Evolutionary conservation across 2,113 vertebrate genomes (phyloP), one percentile per base, ranked within the genome.

Genomic region (Polypterus senegalus): DNA sequence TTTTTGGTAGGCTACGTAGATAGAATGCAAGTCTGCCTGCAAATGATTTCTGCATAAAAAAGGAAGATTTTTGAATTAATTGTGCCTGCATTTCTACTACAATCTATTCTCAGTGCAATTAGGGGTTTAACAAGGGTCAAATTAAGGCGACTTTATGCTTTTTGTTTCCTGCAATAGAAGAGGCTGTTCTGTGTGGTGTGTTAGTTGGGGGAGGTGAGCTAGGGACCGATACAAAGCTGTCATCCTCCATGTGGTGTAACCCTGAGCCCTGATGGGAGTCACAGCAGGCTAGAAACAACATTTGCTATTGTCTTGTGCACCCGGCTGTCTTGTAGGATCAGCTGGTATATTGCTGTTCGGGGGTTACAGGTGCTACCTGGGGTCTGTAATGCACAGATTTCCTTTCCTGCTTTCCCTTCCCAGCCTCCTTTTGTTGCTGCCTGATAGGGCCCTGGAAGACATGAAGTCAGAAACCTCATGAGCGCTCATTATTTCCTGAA

Each of bases 101-200:
- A 67, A 77, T 81, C 74, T 69, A 63, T 74, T 81, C 81, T 77
- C 89, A 90, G 91, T 95, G 92, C 92, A 94, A 92, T 96, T 93
- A 95, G 82, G 82, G 80, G 77, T 91, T 92, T 86, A 90, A 86
- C 88, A 87, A 88, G 89, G 90, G 91, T 93, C 91, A 91, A 76
- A 85, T 89, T 89, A 89, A 83, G 78, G 85, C 85, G 87, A 85
- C 89, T 90, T 89, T 88, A 83, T 84, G 87, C 89, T 91, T 82
- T 81, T 78, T 79, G 81, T 89, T 83, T 83, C 81, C 84, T 83
- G 85, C 87, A 81, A 84, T 82, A 86, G 81, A 78, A 70, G 69
- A 78, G 82, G 73, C 79, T 78, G 77, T 74, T 77, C 66, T 66
- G 79, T 72, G 77, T 62, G 46, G 74, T 70, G 71, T 74, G 60